phyloP scores from a whole-genome alignment of 1,140 invertebrate species.

The Drosophila cardini region DNA sequence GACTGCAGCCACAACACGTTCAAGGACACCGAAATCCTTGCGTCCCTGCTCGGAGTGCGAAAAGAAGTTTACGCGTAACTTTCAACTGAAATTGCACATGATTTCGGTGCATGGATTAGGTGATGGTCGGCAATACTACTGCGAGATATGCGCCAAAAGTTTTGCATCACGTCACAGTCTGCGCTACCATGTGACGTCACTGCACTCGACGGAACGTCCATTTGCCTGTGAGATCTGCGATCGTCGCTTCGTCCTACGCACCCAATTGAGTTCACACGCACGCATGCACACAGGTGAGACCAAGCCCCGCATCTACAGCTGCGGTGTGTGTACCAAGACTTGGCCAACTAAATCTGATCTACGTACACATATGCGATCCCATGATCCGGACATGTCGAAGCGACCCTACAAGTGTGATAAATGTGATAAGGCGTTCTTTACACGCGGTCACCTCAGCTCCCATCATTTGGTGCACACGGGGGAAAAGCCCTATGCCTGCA shows the following conservation, averaged over 20 bases:
- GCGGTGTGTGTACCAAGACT: slow-evolving; percentile 61
- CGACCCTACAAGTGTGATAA: slow-evolving; percentile 75
- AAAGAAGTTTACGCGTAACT: slow-evolving; percentile 80
- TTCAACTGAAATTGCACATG: slow-evolving; percentile 75
- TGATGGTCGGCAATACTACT: slow-evolving; percentile 67
- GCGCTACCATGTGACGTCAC: slow-evolving; percentile 72
- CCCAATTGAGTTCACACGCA: slow-evolving; percentile 84
- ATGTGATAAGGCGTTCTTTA: slow-evolving; percentile 76
- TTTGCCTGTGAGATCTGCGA: slow-evolving; percentile 85
- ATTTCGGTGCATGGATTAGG: slow-evolving; percentile 74
- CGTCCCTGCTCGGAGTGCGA: slow-evolving; percentile 71
- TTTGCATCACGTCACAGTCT: slow-evolving; percentile 78
- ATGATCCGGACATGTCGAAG: slow-evolving; percentile 67
- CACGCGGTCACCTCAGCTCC: slow-evolving; percentile 71
- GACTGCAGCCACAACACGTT: slow-evolving; percentile 7
- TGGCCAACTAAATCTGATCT: slow-evolving; percentile 77
- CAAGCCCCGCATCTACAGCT: slow-evolving; percentile 71
- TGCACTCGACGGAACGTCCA: slow-evolving; percentile 85
- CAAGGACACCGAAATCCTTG: slow-evolving; percentile 43
- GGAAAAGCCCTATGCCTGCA: slow-evolving; percentile 71
- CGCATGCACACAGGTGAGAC: slow-evolving; percentile 84
- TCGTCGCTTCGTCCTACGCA: slow-evolving; percentile 85
- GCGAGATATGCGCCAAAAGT: slow-evolving; percentile 68
- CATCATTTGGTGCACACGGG: slow-evolving; percentile 77
- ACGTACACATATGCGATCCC: slow-evolving; percentile 77